A percentile compares a stretch with the other conserved stretches of the same genome.
Evolutionary conservation across 1,140 invertebrate genomes (phyloP).

Genomic region (Zophobas morio): DNA sequence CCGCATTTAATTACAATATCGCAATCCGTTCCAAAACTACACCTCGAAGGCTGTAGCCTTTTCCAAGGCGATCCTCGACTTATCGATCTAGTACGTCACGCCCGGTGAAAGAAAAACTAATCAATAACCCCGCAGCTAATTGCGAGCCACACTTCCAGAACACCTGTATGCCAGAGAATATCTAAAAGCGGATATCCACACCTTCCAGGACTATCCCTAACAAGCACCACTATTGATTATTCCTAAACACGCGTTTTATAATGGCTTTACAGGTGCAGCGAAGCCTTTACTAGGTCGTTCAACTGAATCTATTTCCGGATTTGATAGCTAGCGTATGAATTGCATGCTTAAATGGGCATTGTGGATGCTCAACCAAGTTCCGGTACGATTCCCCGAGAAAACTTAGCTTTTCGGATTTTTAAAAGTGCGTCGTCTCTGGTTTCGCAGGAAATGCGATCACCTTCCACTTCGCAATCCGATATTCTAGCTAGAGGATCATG

Average conservation of each 20-base stretch:
- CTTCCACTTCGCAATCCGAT: too few relatives aligned
- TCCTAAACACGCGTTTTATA: conserved; percentile 40
- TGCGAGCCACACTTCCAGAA: background rate
- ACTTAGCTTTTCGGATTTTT: too few relatives aligned
- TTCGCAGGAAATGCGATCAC: too few relatives aligned
- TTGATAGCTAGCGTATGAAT: conserved; percentile 38
- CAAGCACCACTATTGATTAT: conserved; percentile 24
- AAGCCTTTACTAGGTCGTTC: conserved; percentile 32
- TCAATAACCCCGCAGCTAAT: too few relatives aligned
- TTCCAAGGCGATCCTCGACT: too few relatives aligned
- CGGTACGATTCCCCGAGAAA: background rate
- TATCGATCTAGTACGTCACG: too few relatives aligned
- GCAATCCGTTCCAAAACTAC: too few relatives aligned
- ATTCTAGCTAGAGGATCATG: too few relatives aligned
- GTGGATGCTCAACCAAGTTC: conserved; percentile 7
- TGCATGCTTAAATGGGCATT: conserved; percentile 12
- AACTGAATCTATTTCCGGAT: conserved; percentile 47
- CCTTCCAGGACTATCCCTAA: conserved; percentile 31
- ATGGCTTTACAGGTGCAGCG: conserved; percentile 38
- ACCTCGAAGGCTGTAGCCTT: too few relatives aligned
- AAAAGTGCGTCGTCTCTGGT: too few relatives aligned
- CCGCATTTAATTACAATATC: too few relatives aligned
- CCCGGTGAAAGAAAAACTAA: too few relatives aligned
- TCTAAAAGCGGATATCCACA: background rate
- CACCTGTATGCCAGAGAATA: background rate